A percentile compares a stretch with the other conserved stretches of the same genome.
Evolutionary conservation across 2,888 invertebrate genomes (phyloP).

Genomic region (Eulithis prunata): DNA sequence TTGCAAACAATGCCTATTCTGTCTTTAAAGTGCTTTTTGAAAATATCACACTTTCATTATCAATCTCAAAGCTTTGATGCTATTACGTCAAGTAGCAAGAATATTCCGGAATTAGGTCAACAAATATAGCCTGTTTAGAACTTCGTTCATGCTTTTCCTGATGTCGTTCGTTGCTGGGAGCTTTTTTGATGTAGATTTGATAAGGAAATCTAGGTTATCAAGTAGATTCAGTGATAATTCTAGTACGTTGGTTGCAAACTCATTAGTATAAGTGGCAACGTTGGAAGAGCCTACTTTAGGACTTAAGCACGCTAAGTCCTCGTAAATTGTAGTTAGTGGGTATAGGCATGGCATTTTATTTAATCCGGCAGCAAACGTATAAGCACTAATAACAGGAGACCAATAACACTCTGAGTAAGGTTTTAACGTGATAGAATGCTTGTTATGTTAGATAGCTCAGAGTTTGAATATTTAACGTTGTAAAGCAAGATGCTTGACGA

Average conservation of each 20-base stretch:
- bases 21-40: slow-evolving; percentile 15
- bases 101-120: slow-evolving; percentile 18
- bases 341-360: neutral
- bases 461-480: too few species aligned
- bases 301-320: neutral
- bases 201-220: neutral
- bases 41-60: slow-evolving; percentile 9
- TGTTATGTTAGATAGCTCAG: too few species aligned
- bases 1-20: slow-evolving; percentile 6
- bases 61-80: slow-evolving; percentile 18
- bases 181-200: slow-evolving; percentile 7
- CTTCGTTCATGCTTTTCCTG: slow-evolving; percentile 15
- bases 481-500: too few species aligned
- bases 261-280: neutral
- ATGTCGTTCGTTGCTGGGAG: slow-evolving; percentile 15
- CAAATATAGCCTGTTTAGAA: neutral
- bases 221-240: neutral
- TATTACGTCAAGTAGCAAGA: neutral
- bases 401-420: too few species aligned
- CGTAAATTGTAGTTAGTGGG: neutral
- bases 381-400: too few species aligned
- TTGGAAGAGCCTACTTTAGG: neutral
- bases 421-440: too few species aligned
- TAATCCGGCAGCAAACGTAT: neutral
- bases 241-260: neutral